A percentile compares a stretch with the other conserved stretches of the same genome.
Conservation (phyloP, 2,113 vertebrate genomes). For the Poicephalus meyeri region DNA sequence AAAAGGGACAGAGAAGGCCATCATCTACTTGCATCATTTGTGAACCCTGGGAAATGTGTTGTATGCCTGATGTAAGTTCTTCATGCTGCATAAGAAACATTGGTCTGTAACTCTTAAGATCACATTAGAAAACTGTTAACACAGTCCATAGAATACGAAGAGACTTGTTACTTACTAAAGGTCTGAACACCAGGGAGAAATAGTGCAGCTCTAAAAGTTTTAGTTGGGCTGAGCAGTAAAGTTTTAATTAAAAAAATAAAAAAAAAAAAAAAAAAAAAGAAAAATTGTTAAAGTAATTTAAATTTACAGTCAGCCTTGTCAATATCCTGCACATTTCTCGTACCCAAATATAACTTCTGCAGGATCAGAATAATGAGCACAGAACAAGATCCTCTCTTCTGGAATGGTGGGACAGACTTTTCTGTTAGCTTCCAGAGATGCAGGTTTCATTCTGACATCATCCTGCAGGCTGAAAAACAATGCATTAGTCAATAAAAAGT, state of each 20-base stretch:
- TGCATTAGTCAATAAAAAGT: neutral
- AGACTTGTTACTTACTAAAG: neutral
- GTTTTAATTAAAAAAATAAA: neutral
- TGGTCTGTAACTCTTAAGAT: neutral
- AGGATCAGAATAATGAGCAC: neutral
- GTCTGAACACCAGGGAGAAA: neutral
- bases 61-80: neutral
- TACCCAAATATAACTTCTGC: neutral
- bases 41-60: neutral
- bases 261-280: neutral
- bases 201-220: neutral
- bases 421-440: neutral
- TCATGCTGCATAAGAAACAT: neutral
- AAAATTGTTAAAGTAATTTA: neutral
- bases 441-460: neutral
- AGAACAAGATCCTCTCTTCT: neutral
- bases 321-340: neutral
- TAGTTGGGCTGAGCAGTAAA: neutral
- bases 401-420: neutral
- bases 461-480: neutral
- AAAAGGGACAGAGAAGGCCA: neutral
- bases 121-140: conserved; percentile 7
- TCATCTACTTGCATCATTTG: neutral
- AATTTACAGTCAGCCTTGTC: neutral
- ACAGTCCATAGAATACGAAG: neutral